Percentiles rank a stretch among this genome's conserved stretches.
These are phyloP conservation scores for Drosophila incognita DNA, from an alignment of 2,888 invertebrate species.

Conservation along the genomic window DNA sequence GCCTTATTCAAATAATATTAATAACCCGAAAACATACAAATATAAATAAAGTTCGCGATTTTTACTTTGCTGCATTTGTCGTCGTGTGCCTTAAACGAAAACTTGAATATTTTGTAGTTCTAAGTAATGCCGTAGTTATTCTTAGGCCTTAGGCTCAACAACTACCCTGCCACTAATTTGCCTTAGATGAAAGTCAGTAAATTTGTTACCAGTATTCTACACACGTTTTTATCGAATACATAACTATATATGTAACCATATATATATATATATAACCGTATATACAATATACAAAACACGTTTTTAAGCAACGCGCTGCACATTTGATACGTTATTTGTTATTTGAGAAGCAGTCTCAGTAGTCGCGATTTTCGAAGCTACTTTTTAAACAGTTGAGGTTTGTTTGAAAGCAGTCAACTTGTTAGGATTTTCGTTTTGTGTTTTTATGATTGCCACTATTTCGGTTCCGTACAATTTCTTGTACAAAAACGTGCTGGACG, in stretches of 20 bases:
- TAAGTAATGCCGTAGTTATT: constrained; percentile 16
- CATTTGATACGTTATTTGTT: constrained; percentile 49
- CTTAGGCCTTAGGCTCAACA: constrained; percentile 49
- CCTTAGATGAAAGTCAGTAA: constrained; percentile 53
- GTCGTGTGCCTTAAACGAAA: constrained; percentile 68
- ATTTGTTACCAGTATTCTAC: constrained; percentile 57
- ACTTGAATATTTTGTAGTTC: constrained; percentile 28
- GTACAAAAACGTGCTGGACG: constrained; percentile 69
- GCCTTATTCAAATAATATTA: constrained; percentile 46
- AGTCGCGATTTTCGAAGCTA: constrained; percentile 50
- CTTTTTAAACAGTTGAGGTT: constrained; percentile 49
- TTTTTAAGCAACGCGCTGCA: constrained; percentile 39
- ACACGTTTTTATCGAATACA: constrained; percentile 39
- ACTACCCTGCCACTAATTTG: constrained; percentile 68
- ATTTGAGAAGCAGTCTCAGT: constrained; percentile 26
- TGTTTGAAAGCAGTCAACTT: constrained; percentile 37
- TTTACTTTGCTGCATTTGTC: constrained; percentile 47
- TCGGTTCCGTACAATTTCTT: constrained; percentile 74
- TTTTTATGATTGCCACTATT: constrained; percentile 46
- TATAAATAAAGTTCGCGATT: constrained; percentile 25
- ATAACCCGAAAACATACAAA: constrained; percentile 5
- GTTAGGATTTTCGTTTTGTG: constrained; percentile 52
- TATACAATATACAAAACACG: constrained; percentile 41
- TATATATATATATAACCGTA: constrained; percentile 42
- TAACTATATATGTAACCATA: constrained; percentile 31